These are phyloP conservation scores for Odontomachus brunneus DNA, from an alignment of 1,140 invertebrate genomes.

Conservation along the genomic window DNA sequence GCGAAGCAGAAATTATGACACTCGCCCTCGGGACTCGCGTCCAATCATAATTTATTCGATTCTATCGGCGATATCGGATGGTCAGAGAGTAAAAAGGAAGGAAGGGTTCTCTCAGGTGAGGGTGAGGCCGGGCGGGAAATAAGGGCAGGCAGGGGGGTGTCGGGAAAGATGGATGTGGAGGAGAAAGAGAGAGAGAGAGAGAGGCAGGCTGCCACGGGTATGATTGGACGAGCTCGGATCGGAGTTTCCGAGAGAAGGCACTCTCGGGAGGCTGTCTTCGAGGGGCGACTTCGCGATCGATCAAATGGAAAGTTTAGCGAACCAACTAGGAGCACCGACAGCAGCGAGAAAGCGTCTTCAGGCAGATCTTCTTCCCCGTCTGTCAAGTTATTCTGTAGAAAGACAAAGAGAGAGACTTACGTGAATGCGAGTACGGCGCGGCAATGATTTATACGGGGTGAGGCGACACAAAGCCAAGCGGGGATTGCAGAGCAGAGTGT, in stretches of 20 bases:
- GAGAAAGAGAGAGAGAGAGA: neutral
- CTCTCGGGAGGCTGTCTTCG: slow-evolving; percentile 66
- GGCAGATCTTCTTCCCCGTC: slow-evolving; percentile 88
- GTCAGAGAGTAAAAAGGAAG: neutral
- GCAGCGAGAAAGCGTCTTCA: slow-evolving; percentile 89
- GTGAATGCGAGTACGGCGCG: neutral
- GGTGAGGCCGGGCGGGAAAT: neutral
- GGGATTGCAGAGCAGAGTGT: slow-evolving; percentile 31
- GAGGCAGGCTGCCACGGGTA: slow-evolving; percentile 15
- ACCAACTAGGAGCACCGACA: slow-evolving; percentile 91
- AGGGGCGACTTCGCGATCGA: slow-evolving; percentile 72
- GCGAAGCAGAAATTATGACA: slow-evolving; percentile 28
- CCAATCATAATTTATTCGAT: slow-evolving; percentile 55
- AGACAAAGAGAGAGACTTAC: slow-evolving; percentile 51
- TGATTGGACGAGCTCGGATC: slow-evolving; percentile 57
- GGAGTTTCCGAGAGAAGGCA: slow-evolving; percentile 60
- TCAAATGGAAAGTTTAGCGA: slow-evolving; percentile 84
- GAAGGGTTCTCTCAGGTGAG: neutral
- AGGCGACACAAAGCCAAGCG: neutral
- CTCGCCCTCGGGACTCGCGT: slow-evolving; percentile 8
- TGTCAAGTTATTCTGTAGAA: slow-evolving; percentile 80
- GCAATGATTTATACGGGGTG: slow-evolving; percentile 5
- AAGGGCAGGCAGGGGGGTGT: neutral
- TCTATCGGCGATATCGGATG: slow-evolving; percentile 44
- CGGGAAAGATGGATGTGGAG: neutral